A percentile compares a stretch with the other conserved stretches of the same genome.
Evolutionary conservation across 2,888 invertebrate species (phyloP).

Genomic region (Erynnis tages): DNA sequence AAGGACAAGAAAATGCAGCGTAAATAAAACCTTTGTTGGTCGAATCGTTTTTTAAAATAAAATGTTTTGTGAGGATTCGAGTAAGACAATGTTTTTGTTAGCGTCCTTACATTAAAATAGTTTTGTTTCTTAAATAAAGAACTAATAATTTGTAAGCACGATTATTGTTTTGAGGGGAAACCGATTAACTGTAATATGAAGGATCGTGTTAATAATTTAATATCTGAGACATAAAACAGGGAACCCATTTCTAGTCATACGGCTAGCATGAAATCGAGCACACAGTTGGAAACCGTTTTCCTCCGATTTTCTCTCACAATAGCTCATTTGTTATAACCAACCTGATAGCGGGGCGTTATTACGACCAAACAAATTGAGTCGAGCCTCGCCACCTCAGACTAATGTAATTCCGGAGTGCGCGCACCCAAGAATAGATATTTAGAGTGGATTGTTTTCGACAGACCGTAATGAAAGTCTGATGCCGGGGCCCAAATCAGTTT

Average conservation of each 20-base stretch:
- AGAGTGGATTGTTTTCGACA: constrained; percentile 82
- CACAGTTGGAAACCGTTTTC: constrained; percentile 71
- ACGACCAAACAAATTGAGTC: constrained; percentile 81
- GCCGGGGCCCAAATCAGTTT: constrained; percentile 78
- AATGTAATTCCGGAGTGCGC: constrained; percentile 79
- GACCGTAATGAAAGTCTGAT: constrained; percentile 82
- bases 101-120: neutral
- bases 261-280: constrained; percentile 62
- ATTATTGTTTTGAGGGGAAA: neutral
- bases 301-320: constrained; percentile 75
- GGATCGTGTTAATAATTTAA: constrained; percentile 8
- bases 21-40: neutral
- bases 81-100: neutral
- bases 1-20: constrained; percentile 19
- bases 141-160: too few species aligned
- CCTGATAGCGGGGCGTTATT: constrained; percentile 77
- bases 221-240: constrained; percentile 14
- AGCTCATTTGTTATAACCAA: constrained; percentile 80
- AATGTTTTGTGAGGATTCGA: constrained; percentile 5
- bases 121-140: too few species aligned
- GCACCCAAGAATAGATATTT: constrained; percentile 81
- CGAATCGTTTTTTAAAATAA: constrained; percentile 9
- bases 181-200: neutral
- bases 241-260: constrained; percentile 3
- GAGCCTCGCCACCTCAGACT: constrained; percentile 82